phyloP scores from a whole-genome alignment of 1,140 invertebrate species.

The Elymnias hypermnestra region DNA sequence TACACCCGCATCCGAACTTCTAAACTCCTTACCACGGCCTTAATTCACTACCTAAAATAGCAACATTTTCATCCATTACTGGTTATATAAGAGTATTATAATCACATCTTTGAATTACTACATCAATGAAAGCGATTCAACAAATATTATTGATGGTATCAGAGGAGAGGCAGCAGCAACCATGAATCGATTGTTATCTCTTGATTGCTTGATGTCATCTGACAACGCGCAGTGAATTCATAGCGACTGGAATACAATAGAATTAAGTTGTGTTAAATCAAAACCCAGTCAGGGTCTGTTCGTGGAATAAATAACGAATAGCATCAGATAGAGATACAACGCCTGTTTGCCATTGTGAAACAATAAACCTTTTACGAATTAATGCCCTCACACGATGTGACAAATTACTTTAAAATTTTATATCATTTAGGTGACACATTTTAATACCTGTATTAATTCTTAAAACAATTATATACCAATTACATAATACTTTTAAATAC shows the following conservation, averaged over 20 bases:
- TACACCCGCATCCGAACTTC: slow-evolving; percentile 39
- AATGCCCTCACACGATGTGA: slow-evolving; percentile 9
- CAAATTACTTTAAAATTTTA: slow-evolving; percentile 13
- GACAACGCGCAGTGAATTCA: slow-evolving; percentile 37
- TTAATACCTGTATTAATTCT: too few relatives aligned
- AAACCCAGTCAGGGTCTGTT: slow-evolving; percentile 21
- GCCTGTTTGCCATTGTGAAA: slow-evolving; percentile 13
- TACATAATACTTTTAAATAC: too few relatives aligned
- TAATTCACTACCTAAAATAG: background rate
- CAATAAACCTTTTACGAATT: background rate
- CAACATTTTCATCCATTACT: slow-evolving; percentile 16
- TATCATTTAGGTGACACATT: too few relatives aligned
- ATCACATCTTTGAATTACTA: background rate
- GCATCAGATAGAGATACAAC: slow-evolving; percentile 19
- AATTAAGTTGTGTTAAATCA: slow-evolving; percentile 49
- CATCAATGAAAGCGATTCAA: slow-evolving; percentile 4
- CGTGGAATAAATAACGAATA: slow-evolving; percentile 23
- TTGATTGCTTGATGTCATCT: slow-evolving; percentile 42
- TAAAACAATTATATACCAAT: too few relatives aligned
- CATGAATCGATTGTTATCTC: slow-evolving; percentile 38
- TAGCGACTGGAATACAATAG: slow-evolving; percentile 36
- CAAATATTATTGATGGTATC: background rate
- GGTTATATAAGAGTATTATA: background rate
- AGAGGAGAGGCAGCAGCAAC: slow-evolving; percentile 2
- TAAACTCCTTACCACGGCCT: slow-evolving; percentile 16